phyloP scores from a whole-genome alignment of 2,113 vertebrate species.

The Penelope pileata region DNA sequence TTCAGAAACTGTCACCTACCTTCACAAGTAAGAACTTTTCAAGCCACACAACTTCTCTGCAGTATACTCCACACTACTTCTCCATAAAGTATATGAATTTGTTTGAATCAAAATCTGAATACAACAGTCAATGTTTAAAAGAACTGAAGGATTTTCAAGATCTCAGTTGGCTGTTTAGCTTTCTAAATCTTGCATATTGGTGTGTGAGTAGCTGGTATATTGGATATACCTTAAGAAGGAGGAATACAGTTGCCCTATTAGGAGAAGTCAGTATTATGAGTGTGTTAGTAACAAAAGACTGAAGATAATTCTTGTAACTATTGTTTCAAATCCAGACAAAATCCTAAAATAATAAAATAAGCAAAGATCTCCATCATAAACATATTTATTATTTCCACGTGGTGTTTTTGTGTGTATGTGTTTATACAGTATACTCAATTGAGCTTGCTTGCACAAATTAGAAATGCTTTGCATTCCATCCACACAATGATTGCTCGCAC shows the following conservation, averaged over 20 bases:
- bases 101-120: not conserved
- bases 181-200: not conserved
- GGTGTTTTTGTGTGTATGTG: slow-evolving; percentile 20
- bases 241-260: slow-evolving; percentile 11
- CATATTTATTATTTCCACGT: slow-evolving; percentile 76
- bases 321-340: slow-evolving; percentile 68
- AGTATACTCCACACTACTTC: not conserved
- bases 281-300: slow-evolving; percentile 36
- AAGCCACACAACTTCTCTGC: not conserved
- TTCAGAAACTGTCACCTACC: not conserved
- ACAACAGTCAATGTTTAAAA: not conserved
- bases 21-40: not conserved
- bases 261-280: slow-evolving; percentile 33
- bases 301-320: slow-evolving; percentile 38
- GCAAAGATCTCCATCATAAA: slow-evolving; percentile 70
- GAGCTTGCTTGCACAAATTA: slow-evolving; percentile 46
- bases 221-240: not conserved
- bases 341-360: slow-evolving; percentile 70
- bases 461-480: slow-evolving; percentile 58
- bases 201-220: not conserved
- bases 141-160: not conserved
- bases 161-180: not conserved
- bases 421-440: slow-evolving; percentile 28
- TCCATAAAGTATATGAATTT: not conserved
- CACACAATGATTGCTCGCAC: slow-evolving; percentile 43